These are phyloP conservation scores for Tanytarsus gracilentus DNA, from an alignment of 2,888 invertebrate species.

Conservation along the genomic window DNA sequence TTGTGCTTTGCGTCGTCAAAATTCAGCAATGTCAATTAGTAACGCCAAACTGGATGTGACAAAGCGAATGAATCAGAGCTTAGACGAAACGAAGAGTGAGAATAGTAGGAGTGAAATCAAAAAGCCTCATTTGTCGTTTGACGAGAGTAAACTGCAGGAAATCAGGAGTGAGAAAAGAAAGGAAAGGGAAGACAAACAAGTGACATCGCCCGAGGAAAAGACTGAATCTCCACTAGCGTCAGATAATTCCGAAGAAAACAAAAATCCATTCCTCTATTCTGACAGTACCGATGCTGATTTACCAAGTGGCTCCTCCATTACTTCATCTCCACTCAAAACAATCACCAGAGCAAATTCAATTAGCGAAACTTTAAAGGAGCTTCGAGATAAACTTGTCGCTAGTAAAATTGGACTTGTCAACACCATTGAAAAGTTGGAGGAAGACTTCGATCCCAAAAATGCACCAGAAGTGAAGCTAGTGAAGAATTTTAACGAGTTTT, in stretches of 20 bases:
- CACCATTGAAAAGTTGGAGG: slow-evolving; percentile 51
- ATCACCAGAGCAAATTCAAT: slow-evolving; percentile 31
- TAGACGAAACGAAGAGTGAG: slow-evolving; percentile 59
- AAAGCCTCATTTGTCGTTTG: slow-evolving; percentile 59
- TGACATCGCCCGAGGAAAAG: background rate
- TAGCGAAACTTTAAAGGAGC: slow-evolving; percentile 41
- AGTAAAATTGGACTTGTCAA: slow-evolving; percentile 48
- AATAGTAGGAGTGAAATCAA: slow-evolving; percentile 38
- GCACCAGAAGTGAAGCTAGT: slow-evolving; percentile 49
- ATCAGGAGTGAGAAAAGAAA: background rate
- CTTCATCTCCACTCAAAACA: slow-evolving; percentile 15
- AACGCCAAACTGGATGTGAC: slow-evolving; percentile 47
- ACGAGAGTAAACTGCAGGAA: slow-evolving; percentile 48
- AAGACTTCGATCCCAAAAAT: slow-evolving; percentile 37
- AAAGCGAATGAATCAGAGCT: slow-evolving; percentile 62
- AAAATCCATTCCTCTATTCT: slow-evolving; percentile 26
- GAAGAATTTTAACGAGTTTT: slow-evolving; percentile 76
- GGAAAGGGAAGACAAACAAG: background rate
- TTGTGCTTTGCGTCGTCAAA: slow-evolving; percentile 76
- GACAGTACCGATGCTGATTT: slow-evolving; percentile 22
- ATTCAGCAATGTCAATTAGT: slow-evolving; percentile 67
- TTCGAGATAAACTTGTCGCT: slow-evolving; percentile 48
- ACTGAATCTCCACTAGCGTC: slow-evolving; percentile 13
- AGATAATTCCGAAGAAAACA: slow-evolving; percentile 21
- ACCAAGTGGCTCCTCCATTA: background rate